phyloP scores from a whole-genome alignment of 2,113 vertebrate genomes.

The Clarias macrocephalus region DNA sequence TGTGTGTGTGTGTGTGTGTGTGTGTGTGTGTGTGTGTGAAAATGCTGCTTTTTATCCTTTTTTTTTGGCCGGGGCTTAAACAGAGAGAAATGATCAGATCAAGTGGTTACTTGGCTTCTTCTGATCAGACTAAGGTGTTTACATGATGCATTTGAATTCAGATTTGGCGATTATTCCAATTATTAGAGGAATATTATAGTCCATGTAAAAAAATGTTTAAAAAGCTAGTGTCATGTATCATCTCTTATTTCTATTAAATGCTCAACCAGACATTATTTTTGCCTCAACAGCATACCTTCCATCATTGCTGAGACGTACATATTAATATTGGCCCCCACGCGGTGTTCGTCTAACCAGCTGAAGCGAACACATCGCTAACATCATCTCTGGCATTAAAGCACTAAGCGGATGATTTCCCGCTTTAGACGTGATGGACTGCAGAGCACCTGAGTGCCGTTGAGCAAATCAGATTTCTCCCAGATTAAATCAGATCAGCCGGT shows the following conservation, averaged over 20 bases:
- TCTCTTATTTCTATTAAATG: background rate
- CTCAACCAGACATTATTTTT: background rate
- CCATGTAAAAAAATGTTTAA: no score
- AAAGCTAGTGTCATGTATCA: background rate
- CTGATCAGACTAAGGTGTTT: no score
- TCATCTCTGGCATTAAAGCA: background rate
- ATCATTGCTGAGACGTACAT: background rate
- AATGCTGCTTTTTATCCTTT: no score
- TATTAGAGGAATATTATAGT: no score
- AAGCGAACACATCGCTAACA: background rate
- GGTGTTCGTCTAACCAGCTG: no score
- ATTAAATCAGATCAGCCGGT: conserved; percentile 21
- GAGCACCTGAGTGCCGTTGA: background rate
- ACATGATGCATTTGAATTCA: no score
- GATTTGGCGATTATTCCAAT: no score
- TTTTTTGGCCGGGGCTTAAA: no score
- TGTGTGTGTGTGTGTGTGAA: no score
- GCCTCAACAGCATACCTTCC: background rate
- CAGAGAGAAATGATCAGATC: no score
- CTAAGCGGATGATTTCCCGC: background rate
- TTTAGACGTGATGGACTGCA: background rate
- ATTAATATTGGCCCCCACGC: background rate
- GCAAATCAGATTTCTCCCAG: conserved; percentile 4
- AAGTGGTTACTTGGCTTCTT: no score
- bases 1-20: no score